Conservation (phyloP, 2,888 invertebrate species). For the Dyspetes luteomarginatus region DNA sequence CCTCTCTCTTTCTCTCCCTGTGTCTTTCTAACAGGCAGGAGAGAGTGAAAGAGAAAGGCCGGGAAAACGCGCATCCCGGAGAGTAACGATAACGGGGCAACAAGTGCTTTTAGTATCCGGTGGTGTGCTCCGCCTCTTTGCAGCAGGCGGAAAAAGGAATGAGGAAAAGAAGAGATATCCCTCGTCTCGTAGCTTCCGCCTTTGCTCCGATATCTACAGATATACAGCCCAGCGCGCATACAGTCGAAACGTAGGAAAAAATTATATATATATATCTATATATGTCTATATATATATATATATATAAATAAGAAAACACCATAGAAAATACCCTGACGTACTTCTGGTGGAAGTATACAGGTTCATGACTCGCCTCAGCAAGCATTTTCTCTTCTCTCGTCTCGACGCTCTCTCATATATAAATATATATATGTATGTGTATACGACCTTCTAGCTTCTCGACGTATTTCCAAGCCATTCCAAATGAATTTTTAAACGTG, state of each 20-base stretch:
- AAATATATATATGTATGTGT: background rate
- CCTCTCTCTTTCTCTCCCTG: constrained; percentile 12
- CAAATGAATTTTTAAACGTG: constrained; percentile 52
- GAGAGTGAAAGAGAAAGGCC: constrained; percentile 32
- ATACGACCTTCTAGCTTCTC: background rate
- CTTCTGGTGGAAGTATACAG: constrained; percentile 43
- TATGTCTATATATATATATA: no score
- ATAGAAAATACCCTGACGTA: constrained; percentile 38
- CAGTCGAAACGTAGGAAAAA: background rate
- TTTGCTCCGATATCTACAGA: constrained; percentile 38
- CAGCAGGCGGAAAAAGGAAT: constrained; percentile 43
- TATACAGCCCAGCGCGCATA: background rate
- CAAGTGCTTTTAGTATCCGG: constrained; percentile 78
- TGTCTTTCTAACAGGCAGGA: background rate
- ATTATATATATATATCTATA: no score
- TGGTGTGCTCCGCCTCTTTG: constrained; percentile 66
- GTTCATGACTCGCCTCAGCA: constrained; percentile 16
- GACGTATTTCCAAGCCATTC: constrained; percentile 18
- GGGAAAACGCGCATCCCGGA: constrained; percentile 50
- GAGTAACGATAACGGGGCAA: constrained; percentile 77
- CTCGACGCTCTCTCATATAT: background rate
- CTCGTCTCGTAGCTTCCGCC: constrained; percentile 54
- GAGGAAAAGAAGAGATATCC: constrained; percentile 56
- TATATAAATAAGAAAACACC: constrained; percentile 14
- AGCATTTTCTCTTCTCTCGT: background rate